phyloP scores from a whole-genome alignment of 2,888 invertebrate species.

The Lasioglossum malachurum region DNA sequence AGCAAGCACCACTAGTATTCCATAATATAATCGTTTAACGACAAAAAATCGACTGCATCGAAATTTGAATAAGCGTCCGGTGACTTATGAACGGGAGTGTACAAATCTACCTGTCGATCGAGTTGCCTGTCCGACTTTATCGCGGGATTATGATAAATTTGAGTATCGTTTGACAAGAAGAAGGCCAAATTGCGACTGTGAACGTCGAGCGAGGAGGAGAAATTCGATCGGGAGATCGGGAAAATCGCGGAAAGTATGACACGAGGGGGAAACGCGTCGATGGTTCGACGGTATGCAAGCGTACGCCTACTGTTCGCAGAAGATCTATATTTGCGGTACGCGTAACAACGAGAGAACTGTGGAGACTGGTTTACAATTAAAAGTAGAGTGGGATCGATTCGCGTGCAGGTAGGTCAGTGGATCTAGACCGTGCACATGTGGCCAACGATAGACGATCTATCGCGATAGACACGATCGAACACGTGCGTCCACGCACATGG shows the following conservation, averaged over 20 bases:
- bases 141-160: too few species aligned
- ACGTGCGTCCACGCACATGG: conserved; percentile 13
- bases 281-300: too few species aligned
- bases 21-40: too few species aligned
- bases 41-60: too few species aligned
- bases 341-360: not conserved
- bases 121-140: too few species aligned
- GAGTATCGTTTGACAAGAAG: too few species aligned
- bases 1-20: too few species aligned
- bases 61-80: too few species aligned
- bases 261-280: too few species aligned
- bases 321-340: not conserved
- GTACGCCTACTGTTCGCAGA: not conserved
- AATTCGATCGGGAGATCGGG: not conserved
- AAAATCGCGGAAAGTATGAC: not conserved
- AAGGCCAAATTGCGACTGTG: not conserved
- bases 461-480: not conserved
- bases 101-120: too few species aligned
- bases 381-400: not conserved
- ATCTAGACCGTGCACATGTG: not conserved
- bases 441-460: not conserved
- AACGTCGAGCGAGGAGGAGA: not conserved
- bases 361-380: not conserved
- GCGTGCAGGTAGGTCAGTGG: conserved; percentile 3
- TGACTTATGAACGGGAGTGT: too few species aligned